phyloP scores from a whole-genome alignment of 2,888 invertebrate species.

The Nomada ruficornis region DNA sequence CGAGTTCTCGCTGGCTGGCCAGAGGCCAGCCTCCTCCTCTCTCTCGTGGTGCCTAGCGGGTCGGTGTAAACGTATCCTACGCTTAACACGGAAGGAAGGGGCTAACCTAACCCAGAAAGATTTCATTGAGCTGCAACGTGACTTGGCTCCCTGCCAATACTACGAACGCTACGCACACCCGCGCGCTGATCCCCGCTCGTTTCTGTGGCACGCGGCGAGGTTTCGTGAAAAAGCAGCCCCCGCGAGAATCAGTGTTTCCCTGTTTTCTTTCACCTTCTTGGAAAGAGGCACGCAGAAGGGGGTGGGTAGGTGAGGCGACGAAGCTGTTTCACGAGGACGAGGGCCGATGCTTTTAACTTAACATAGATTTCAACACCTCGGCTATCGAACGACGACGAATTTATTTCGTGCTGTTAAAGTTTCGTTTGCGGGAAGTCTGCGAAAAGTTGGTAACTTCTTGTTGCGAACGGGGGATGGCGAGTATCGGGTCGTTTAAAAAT shows the following conservation, averaged over 20 bases:
- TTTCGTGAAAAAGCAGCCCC: constrained; percentile 35
- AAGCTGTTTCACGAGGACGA: neutral
- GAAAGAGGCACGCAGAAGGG: neutral
- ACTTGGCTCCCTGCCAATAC: constrained; percentile 81
- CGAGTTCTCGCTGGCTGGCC: constrained; percentile 62
- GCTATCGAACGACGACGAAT: neutral
- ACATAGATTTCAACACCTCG: neutral
- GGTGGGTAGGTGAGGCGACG: neutral
- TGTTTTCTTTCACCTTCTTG: constrained; percentile 6
- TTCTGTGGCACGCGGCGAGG: constrained; percentile 46
- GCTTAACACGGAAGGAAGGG: constrained; percentile 78
- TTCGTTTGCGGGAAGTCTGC: constrained; percentile 8
- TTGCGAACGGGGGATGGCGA: neutral
- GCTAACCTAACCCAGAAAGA: constrained; percentile 82
- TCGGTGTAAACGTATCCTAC: constrained; percentile 79
- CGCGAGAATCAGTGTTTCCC: constrained; percentile 40
- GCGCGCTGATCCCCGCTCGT: constrained; percentile 64
- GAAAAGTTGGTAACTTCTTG: constrained; percentile 25
- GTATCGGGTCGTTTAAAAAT: constrained; percentile 1
- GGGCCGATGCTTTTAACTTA: neutral
- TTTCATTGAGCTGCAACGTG: constrained; percentile 82
- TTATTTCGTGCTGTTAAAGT: constrained; percentile 22
- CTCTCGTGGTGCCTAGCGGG: constrained; percentile 52
- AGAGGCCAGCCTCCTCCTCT: constrained; percentile 69
- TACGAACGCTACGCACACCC: constrained; percentile 76